Evolutionary conservation across 2,888 invertebrate species (phyloP).

Genomic region (Biston stratarius): DNA sequence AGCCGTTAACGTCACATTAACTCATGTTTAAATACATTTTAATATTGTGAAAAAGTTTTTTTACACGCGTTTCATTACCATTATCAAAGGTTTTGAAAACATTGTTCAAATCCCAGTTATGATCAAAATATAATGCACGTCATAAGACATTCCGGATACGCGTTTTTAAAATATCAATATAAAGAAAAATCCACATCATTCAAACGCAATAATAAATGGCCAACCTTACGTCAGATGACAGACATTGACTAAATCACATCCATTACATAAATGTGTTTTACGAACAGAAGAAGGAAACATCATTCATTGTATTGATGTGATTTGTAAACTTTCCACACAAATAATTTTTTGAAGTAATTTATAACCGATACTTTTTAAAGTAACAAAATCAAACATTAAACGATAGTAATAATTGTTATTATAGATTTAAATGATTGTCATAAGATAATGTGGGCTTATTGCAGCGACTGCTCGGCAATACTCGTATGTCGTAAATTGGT

Average conservation of each 20-base stretch:
- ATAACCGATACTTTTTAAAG: not conserved
- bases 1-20: conserved; percentile 26
- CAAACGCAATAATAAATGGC: conserved; percentile 34
- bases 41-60: not conserved
- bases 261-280: conserved; percentile 30
- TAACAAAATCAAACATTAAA: not conserved
- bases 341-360: not conserved
- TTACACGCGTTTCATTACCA: conserved; percentile 3
- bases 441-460: conserved; percentile 60
- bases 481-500: conserved; percentile 80
- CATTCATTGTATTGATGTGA: conserved; percentile 26
- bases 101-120: conserved; percentile 16
- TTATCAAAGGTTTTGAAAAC: not conserved
- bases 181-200: conserved; percentile 33
- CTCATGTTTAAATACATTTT: conserved; percentile 11
- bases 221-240: conserved; percentile 39
- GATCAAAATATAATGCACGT: not conserved
- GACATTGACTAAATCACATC: conserved; percentile 31
- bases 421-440: conserved; percentile 35
- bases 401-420: not conserved
- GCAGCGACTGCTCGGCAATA: conserved; percentile 77
- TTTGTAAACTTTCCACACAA: conserved; percentile 8
- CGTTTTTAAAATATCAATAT: conserved; percentile 35
- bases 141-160: conserved; percentile 36
- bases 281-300: conserved; percentile 23